Evolutionary conservation across 2,888 invertebrate species (phyloP).

Genomic region (Liopterus haemorrhoidalis): DNA sequence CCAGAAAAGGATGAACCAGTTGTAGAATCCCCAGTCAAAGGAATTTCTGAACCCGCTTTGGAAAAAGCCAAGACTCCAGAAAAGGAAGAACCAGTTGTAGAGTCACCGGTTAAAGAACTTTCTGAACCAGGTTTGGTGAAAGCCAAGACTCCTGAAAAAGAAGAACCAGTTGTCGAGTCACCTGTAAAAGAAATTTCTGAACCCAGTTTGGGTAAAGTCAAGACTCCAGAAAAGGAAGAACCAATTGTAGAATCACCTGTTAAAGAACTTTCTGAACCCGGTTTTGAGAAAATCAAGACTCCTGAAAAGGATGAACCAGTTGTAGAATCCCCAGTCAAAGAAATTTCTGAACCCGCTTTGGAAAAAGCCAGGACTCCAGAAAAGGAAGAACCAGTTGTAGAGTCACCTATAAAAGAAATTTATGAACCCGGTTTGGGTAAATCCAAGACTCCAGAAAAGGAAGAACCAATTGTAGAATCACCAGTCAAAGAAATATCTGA

Average conservation of each 20-base stretch:
- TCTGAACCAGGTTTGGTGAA: slow-evolving; percentile 8
- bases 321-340: background rate
- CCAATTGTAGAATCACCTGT: background rate
- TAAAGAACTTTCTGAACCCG: background rate
- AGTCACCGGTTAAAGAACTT: slow-evolving; percentile 4
- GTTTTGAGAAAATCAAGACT: background rate
- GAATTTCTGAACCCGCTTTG: no score
- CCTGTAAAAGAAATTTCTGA: slow-evolving; percentile 11
- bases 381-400: no score
- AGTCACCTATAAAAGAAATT: no score
- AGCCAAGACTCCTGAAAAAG: slow-evolving; percentile 11
- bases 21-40: background rate
- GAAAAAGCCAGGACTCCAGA: no score
- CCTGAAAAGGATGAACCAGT: background rate
- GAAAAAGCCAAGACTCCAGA: slow-evolving; percentile 11
- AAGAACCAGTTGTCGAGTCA: background rate
- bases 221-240: slow-evolving; percentile 12
- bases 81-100: slow-evolving; percentile 7
- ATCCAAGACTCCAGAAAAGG: background rate
- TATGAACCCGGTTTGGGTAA: no score
- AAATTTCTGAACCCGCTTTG: no score
- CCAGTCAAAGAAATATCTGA: no score
- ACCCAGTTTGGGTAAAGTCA: slow-evolving; percentile 6
- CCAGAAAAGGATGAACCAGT: slow-evolving; percentile 5
- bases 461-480: no score